Evolutionary conservation across 23 tunicate genomes (phyloP).

Genomic region (Oikopleura albicans): DNA sequence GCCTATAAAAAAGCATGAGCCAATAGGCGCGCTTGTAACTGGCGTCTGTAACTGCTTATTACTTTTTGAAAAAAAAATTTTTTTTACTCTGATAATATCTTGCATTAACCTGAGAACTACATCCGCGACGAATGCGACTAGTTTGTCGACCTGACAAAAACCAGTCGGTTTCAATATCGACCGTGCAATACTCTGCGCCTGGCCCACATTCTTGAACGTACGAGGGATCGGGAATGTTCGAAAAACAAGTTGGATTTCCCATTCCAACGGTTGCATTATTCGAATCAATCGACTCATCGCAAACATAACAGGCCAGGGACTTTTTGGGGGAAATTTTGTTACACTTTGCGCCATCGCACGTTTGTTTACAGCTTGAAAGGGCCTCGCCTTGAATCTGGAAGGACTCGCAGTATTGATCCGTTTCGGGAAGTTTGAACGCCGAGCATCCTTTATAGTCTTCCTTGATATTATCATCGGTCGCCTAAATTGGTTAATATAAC

Average conservation of each 20-base stretch:
- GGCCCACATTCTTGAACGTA: neutral
- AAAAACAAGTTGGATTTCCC: neutral
- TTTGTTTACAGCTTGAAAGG: neutral
- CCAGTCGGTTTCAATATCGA: slow-evolving; percentile 14
- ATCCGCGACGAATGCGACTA: neutral
- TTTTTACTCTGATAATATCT: no score
- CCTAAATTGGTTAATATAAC: no score
- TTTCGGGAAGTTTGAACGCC: neutral
- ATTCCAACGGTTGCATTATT: neutral
- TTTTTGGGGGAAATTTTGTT: neutral
- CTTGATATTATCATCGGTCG: neutral
- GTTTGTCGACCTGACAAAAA: neutral
- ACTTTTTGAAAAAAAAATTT: no score
- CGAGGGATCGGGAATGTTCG: neutral
- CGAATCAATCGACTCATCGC: neutral
- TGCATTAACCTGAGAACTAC: slow-evolving; percentile 9
- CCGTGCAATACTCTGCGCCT: neutral
- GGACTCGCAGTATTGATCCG: neutral
- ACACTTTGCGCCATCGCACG: neutral
- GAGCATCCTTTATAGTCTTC: neutral
- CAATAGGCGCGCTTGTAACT: no score
- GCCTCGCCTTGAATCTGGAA: neutral
- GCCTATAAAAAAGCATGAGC: no score
- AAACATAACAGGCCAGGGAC: neutral
- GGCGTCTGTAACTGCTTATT: no score